Evolutionary conservation across 1,140 invertebrate species (phyloP).

Genomic region (Amphibalanus amphitrite): DNA sequence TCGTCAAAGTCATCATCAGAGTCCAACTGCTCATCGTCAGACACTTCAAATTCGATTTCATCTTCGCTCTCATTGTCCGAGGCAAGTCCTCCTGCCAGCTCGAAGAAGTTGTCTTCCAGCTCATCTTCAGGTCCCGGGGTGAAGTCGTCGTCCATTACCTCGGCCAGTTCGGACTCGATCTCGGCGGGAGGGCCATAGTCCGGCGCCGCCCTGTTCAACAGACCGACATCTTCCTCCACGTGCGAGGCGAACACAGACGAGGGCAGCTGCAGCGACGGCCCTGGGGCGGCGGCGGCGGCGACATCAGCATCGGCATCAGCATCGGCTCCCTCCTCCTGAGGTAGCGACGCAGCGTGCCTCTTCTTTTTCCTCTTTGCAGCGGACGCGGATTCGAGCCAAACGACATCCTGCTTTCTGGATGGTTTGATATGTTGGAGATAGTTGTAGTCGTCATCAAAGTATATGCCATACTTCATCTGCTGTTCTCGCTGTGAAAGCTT

Average conservation of each 20-base stretch:
- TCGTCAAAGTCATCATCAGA: conserved; percentile 23
- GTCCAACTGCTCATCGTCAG: conserved; percentile 16
- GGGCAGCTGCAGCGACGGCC: conserved; percentile 42
- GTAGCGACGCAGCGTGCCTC: conserved; percentile 17
- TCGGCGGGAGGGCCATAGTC: conserved; percentile 49
- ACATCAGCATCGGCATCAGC: no score
- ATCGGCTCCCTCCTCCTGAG: not conserved
- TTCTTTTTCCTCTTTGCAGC: conserved; percentile 18
- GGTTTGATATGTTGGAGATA: conserved; percentile 84
- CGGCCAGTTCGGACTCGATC: conserved; percentile 81
- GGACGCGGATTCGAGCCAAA: conserved; percentile 5
- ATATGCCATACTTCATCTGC: conserved; percentile 74
- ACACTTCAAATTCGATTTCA: conserved; percentile 14
- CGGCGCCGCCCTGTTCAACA: conserved; percentile 70
- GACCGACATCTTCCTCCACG: conserved; percentile 67
- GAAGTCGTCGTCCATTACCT: conserved; percentile 83
- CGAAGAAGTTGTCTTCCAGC: conserved; percentile 80
- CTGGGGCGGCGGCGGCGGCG: no score
- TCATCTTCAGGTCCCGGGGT: conserved; percentile 45
- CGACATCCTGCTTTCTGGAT: conserved; percentile 25
- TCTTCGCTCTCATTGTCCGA: conserved; percentile 18
- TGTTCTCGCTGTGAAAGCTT: conserved; percentile 47
- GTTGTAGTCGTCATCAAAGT: conserved; percentile 88
- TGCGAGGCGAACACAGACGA: conserved; percentile 78
- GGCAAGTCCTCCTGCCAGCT: conserved; percentile 46